A percentile compares a stretch with the other conserved stretches of the same genome.
These are phyloP conservation scores for Mirounga angustirostris DNA, from an alignment of 2,113 vertebrate genomes.

Conservation along the genomic window DNA sequence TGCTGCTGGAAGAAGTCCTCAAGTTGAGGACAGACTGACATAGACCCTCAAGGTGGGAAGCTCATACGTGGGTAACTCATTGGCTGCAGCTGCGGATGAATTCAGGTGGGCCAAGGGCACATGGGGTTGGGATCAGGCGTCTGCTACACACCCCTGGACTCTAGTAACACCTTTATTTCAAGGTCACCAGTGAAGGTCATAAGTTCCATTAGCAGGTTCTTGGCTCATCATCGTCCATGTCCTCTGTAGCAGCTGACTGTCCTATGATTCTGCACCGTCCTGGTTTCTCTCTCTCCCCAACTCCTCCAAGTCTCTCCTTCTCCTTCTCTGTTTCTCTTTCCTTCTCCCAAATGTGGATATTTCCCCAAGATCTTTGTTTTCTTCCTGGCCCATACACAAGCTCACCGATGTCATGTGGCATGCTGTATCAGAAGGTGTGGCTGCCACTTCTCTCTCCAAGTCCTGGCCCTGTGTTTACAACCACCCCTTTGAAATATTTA, in stretches of 20 bases:
- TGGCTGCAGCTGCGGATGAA: neutral
- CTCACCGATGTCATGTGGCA: neutral
- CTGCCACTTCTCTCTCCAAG: neutral
- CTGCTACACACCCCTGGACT: neutral
- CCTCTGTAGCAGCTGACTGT: neutral
- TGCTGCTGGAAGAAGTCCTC: neutral
- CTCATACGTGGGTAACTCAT: too few species aligned
- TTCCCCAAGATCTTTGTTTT: neutral
- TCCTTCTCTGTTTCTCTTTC: neutral
- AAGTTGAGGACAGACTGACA: neutral
- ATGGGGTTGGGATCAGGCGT: neutral
- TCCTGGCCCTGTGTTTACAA: neutral
- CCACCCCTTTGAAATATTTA: neutral
- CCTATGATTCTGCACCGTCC: neutral
- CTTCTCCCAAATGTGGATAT: neutral
- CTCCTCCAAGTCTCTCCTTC: neutral
- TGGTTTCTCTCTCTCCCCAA: neutral
- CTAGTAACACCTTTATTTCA: neutral
- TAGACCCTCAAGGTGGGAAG: neutral
- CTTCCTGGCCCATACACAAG: neutral
- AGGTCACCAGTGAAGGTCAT: neutral
- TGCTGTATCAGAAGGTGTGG: fast-evolving
- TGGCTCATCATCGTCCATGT: neutral
- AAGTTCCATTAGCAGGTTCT: neutral
- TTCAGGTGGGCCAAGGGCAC: neutral